Evolutionary conservation across 2,888 invertebrate species (phyloP).

Genomic region (Penaeus monodon): DNA sequence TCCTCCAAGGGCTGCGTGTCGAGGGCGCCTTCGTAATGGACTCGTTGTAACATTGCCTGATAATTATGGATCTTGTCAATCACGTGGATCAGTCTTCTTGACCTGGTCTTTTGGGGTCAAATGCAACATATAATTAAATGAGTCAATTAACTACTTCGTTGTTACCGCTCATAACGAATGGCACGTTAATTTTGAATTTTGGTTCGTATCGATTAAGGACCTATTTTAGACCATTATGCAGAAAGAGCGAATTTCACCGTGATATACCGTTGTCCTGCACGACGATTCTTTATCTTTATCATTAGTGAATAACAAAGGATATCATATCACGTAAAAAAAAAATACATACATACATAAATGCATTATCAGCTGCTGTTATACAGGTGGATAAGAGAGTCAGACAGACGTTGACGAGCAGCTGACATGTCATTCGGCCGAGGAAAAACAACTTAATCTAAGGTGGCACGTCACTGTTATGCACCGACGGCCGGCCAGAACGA

Average conservation of each 20-base stretch:
- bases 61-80: constrained; percentile 56
- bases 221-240: constrained; percentile 34
- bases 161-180: constrained; percentile 57
- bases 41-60: constrained; percentile 32
- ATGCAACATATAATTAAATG: constrained; percentile 58
- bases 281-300: neutral
- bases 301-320: neutral
- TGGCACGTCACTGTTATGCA: no score
- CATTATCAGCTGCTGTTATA: constrained; percentile 19
- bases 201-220: constrained; percentile 43
- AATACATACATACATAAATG: constrained; percentile 14
- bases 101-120: constrained; percentile 54
- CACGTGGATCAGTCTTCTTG: constrained; percentile 44
- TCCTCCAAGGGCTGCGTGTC: no score
- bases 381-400: constrained; percentile 23
- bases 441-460: no score
- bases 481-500: no score
- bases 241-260: constrained; percentile 19
- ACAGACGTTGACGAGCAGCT: constrained; percentile 25
- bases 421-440: neutral
- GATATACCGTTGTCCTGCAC: constrained; percentile 1
- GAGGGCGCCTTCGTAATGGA: neutral
- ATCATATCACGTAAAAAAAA: neutral
- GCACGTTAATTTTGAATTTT: constrained; percentile 47
- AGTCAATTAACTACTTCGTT: constrained; percentile 56